A percentile compares a stretch with the other conserved stretches of the same genome.
Conservation (phyloP, 2,888 invertebrate genomes). For the Volucella bombylans region DNA sequence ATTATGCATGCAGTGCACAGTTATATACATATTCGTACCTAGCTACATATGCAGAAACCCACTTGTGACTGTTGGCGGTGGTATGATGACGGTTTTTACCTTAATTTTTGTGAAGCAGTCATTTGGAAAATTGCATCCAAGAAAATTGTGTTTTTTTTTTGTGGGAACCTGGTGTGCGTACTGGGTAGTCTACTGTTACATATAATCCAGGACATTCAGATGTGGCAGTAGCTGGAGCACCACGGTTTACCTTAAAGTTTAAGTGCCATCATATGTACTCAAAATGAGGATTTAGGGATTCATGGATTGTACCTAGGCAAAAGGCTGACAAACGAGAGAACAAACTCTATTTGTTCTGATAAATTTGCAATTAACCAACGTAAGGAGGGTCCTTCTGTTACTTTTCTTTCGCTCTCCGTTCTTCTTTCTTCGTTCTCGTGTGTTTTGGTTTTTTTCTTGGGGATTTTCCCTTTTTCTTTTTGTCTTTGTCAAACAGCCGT, state of each 20-base stretch:
- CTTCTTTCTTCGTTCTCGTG: too few relatives aligned
- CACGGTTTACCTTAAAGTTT: slow-evolving; percentile 8
- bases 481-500: slow-evolving; percentile 34
- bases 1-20: slow-evolving; percentile 67
- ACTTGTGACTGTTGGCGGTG: neutral
- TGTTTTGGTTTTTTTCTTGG: slow-evolving; percentile 4
- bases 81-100: slow-evolving; percentile 51
- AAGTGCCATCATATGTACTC: slow-evolving; percentile 11
- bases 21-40: slow-evolving; percentile 10
- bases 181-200: slow-evolving; percentile 13
- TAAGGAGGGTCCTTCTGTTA: slow-evolving; percentile 30
- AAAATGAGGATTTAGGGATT: slow-evolving; percentile 32
- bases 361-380: slow-evolving; percentile 66
- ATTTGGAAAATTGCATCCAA: slow-evolving; percentile 73
- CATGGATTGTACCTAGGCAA: slow-evolving; percentile 14
- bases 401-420: too few relatives aligned
- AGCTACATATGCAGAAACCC: slow-evolving; percentile 7
- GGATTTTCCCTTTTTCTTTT: slow-evolving; percentile 16
- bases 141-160: slow-evolving; percentile 27
- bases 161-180: slow-evolving; percentile 40
- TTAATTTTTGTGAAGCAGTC: slow-evolving; percentile 72
- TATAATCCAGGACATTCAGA: slow-evolving; percentile 48
- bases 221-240: slow-evolving; percentile 24
- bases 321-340: slow-evolving; percentile 9
- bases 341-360: slow-evolving; percentile 46